Base-by-base conservation (phyloP, 2,797 vertebrate genomes). In the Ctenopoma multispine region DNA sequence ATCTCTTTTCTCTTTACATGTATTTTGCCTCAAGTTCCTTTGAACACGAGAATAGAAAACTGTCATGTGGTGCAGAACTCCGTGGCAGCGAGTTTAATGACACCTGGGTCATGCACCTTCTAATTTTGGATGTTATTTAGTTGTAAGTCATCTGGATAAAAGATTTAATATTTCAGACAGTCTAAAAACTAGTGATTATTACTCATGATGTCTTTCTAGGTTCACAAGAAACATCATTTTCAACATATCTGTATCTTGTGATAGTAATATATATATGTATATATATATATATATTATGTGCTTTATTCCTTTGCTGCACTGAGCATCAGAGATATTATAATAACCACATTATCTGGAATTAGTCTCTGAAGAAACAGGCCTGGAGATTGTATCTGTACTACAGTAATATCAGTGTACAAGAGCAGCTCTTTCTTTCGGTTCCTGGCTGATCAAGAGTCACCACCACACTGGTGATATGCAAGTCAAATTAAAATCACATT, bases 401-500 rank as follows among this genome's bases (percentile, higher is more conserved):
- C 29, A 31, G 29, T 31, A 31, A 10, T 8, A 58, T 53, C 24
- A 13, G 11, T 24, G 5, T 21, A 29, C 40, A 40, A 65, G 47
- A 55, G 14, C 34, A n/a, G 31, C 44, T 71, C 54, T 49, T 57
- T n/a, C 12, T 60, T 18, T 53, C 53, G 59, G 27, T 29, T 36
- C 10, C 60, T n/a, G 47, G 31, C 56, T 53, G 60, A 74, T 41
- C n/a, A 15, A 63, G 27, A 49, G 57, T 63, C 67, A 50, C 41
- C 38, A 68, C 46, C 58, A 47, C 54, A 18, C 10, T 14, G 3
- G 13, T 59, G 70, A 65, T 34, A 36, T 59, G 43, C 36, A 63
- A 49, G 59, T 53, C 46, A 29, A 67, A 85, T 79, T 58, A 56
- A 74, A 63, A 63, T 78, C 68, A 44, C 21, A 72, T 58, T 58